phyloP scores from a whole-genome alignment of 2,797 vertebrate genomes.

The Scomberomorus guttatus region DNA sequence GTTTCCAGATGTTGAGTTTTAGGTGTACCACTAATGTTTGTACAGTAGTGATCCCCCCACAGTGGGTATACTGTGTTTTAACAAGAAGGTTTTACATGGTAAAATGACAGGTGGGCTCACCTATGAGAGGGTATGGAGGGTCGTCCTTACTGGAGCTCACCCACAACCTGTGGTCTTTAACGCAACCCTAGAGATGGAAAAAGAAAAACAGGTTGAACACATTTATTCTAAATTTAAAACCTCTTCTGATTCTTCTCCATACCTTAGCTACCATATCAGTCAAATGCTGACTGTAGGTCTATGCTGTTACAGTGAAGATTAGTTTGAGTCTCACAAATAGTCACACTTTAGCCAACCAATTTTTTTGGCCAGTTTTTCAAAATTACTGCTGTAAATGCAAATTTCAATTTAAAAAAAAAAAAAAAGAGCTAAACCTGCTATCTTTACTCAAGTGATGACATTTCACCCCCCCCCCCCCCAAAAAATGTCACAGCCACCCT shows the following conservation, averaged over 20 bases:
- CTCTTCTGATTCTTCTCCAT: background rate
- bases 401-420: no score
- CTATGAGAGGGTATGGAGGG: conserved; percentile 95
- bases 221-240: background rate
- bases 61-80: conserved; percentile 10
- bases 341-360: no score
- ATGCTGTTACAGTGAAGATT: background rate
- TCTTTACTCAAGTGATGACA: no score
- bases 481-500: no score
- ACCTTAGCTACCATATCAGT: background rate
- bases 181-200: conserved; percentile 85
- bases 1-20: conserved; percentile 58
- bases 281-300: background rate
- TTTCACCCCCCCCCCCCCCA: no score
- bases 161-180: conserved; percentile 95
- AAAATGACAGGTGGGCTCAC: conserved; percentile 81
- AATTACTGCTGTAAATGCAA: no score
- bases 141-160: conserved; percentile 95
- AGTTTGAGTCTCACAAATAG: background rate
- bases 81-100: background rate
- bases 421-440: no score
- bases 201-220: background rate
- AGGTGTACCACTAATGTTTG: conserved; percentile 13
- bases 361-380: no score
- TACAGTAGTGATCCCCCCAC: conserved; percentile 10